phyloP scores from a whole-genome alignment of 2,113 vertebrate species.

The Silurus asotus region DNA sequence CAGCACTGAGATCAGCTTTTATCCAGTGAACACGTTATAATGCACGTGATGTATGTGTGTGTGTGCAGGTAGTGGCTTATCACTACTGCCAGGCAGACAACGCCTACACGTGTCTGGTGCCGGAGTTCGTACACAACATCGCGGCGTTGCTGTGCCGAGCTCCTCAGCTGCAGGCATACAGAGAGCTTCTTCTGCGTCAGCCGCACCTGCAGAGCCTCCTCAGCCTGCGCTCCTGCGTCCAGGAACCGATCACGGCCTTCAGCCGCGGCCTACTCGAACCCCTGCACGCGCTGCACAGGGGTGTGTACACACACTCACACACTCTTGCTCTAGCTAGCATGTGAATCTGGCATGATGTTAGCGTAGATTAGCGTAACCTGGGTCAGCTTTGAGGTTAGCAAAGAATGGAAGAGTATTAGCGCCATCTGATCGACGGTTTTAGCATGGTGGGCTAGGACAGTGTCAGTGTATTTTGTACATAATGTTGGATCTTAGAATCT shows the following conservation, averaged over 20 bases:
- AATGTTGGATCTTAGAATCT: neutral
- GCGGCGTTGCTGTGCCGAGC: slow-evolving; percentile 84
- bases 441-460: neutral
- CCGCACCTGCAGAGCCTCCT: slow-evolving; percentile 84
- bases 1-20: neutral
- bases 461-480: neutral
- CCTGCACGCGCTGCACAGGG: slow-evolving; percentile 83
- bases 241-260: slow-evolving; percentile 54
- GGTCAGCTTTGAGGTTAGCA: neutral
- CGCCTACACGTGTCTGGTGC: slow-evolving; percentile 70
- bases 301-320: slow-evolving; percentile 55
- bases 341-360: neutral
- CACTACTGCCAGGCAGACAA: slow-evolving; percentile 89
- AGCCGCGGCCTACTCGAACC: slow-evolving; percentile 77
- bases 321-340: neutral
- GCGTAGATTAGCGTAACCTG: neutral
- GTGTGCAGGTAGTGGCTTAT: slow-evolving; percentile 67
- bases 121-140: slow-evolving; percentile 84
- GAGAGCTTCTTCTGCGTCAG: slow-evolving; percentile 82
- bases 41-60: neutral
- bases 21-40: slow-evolving; percentile 2
- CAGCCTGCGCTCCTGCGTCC: slow-evolving; percentile 56
- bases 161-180: slow-evolving; percentile 79
- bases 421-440: neutral
- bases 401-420: neutral